Evolutionary conservation across 2,797 vertebrate species (phyloP).

Genomic region (Eulemur albifrons): DNA sequence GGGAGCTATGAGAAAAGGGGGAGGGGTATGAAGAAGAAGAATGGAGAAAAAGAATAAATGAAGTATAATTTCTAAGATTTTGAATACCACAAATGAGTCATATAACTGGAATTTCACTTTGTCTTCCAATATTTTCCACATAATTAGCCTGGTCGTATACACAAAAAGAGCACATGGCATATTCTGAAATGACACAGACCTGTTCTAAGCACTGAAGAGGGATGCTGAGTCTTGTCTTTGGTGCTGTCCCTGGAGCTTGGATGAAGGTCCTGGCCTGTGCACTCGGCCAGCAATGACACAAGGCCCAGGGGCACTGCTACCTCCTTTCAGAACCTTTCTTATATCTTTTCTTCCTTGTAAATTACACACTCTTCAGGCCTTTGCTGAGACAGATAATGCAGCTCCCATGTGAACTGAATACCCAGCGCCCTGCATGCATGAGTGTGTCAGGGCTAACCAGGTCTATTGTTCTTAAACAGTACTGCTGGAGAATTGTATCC

Average conservation of each 20-base stretch:
- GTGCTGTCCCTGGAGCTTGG: neutral
- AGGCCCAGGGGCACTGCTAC: neutral
- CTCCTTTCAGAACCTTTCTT: neutral
- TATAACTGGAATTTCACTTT: constrained; percentile 58
- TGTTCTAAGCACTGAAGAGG: neutral
- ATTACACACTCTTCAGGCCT: neutral
- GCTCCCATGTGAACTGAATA: constrained; percentile 29
- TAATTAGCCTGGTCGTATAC: constrained; percentile 50
- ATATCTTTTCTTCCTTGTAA: constrained; percentile 25
- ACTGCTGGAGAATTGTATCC: constrained; percentile 56
- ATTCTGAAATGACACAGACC: constrained; percentile 1
- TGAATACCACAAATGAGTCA: constrained; percentile 67
- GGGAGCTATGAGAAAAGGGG: no score
- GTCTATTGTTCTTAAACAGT: constrained; percentile 68
- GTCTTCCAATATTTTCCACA: constrained; percentile 64
- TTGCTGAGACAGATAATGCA: constrained; percentile 27
- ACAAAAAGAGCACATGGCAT: constrained; percentile 41
- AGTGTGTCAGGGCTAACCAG: constrained; percentile 68
- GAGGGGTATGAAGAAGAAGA: neutral
- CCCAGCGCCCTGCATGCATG: constrained; percentile 49
- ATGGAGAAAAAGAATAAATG: constrained; percentile 39
- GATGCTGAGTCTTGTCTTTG: neutral
- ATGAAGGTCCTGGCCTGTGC: neutral
- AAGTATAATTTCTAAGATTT: constrained; percentile 37
- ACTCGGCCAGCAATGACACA: neutral